phyloP scores from a whole-genome alignment of 2,797 vertebrate genomes.

The Macrochelys suwanniensis region DNA sequence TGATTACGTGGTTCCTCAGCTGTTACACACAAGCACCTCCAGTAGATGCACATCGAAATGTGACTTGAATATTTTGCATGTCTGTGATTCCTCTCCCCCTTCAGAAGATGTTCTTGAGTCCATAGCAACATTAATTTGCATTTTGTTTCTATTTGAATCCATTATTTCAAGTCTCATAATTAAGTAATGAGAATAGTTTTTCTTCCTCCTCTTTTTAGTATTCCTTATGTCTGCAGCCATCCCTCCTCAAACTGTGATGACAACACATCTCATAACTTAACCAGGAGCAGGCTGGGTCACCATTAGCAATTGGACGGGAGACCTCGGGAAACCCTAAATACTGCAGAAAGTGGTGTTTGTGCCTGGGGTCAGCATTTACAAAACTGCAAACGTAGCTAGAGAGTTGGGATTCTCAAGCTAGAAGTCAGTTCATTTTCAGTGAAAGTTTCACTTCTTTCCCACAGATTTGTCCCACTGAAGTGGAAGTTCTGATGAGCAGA shows the following conservation, averaged over 20 bases:
- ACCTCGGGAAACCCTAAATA: neutral
- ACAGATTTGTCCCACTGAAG: slow-evolving; percentile 90
- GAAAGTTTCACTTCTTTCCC: neutral
- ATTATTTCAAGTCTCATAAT: neutral
- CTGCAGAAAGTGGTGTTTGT: rapidly evolving
- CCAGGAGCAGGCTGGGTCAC: neutral
- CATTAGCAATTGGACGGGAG: neutral
- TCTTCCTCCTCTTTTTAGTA: neutral
- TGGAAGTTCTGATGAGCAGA: slow-evolving; percentile 89
- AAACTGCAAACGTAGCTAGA: neutral
- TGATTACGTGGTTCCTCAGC: neutral
- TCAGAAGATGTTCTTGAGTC: neutral
- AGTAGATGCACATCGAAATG: neutral
- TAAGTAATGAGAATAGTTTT: neutral
- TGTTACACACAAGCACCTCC: neutral
- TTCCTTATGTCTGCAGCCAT: rapidly evolving
- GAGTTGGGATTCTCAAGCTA: rapidly evolving
- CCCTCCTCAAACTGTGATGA: rapidly evolving
- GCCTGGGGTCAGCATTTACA: neutral
- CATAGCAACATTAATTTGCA: neutral
- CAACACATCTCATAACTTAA: neutral
- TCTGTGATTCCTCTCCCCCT: neutral
- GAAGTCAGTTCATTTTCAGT: neutral
- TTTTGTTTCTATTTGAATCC: neutral
- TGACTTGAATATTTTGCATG: neutral